Conservation (phyloP, 2,113 vertebrate genomes). For the Forbesichthys papilliferus region DNA sequence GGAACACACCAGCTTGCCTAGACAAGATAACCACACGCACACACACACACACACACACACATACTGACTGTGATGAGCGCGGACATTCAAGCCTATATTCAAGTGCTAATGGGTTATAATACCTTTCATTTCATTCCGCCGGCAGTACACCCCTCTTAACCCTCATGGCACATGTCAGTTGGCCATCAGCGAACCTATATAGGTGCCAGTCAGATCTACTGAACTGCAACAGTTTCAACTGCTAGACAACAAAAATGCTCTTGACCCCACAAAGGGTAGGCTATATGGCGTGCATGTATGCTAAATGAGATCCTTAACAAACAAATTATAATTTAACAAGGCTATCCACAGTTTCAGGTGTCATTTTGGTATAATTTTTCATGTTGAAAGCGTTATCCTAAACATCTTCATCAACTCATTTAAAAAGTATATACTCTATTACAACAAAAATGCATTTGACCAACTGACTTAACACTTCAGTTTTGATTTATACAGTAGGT, state of each 20-base stretch:
- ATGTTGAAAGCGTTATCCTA: no score
- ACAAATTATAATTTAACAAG: no score
- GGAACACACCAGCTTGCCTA: conserved; percentile 43
- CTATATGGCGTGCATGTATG: neutral
- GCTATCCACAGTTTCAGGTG: no score
- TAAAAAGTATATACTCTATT: no score
- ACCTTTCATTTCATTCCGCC: conserved; percentile 54
- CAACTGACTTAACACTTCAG: neutral
- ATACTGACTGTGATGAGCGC: conserved; percentile 36
- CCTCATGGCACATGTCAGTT: conserved; percentile 18
- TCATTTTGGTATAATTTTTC: no score
- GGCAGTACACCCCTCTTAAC: conserved; percentile 32
- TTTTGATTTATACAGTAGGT: neutral
- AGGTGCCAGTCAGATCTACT: no score
- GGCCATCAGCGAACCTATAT: conserved; percentile 4
- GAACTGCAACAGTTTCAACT: no score
- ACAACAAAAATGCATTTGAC: no score
- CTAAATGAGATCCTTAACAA: no score
- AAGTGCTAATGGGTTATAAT: conserved; percentile 62
- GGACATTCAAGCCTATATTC: conserved; percentile 69
- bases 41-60: conserved; percentile 28
- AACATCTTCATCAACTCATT: no score
- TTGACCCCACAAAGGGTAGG: neutral
- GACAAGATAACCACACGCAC: conserved; percentile 39
- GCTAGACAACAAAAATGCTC: no score